These are phyloP conservation scores for Rallus limicola DNA, from an alignment of 2,113 vertebrate species.

Conservation along the genomic window DNA sequence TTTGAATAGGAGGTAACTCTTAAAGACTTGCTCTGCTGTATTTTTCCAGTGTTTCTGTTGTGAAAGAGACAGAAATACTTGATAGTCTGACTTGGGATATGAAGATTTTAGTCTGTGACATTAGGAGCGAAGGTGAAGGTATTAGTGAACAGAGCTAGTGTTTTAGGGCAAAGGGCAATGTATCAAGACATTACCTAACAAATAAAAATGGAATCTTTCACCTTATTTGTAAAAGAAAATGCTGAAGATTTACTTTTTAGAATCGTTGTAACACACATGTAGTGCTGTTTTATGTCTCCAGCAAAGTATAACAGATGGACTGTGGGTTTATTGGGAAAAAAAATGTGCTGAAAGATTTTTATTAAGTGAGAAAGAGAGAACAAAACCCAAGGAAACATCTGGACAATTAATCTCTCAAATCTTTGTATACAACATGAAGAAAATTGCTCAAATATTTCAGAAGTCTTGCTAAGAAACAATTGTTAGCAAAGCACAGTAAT, in stretches of 20 bases:
- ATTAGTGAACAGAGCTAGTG: conserved; percentile 32
- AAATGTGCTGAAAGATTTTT: conserved; percentile 81
- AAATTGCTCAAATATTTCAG: conserved; percentile 53
- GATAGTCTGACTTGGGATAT: background rate
- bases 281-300: conserved; percentile 64
- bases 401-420: conserved; percentile 82
- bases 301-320: conserved; percentile 82
- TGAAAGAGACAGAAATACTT: background rate
- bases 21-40: background rate
- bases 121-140: conserved; percentile 39
- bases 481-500: conserved; percentile 55
- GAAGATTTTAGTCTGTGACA: background rate
- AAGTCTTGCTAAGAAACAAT: conserved; percentile 27
- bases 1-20: background rate
- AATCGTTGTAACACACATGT: conserved; percentile 41
- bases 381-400: conserved; percentile 88
- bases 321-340: conserved; percentile 43
- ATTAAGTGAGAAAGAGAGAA: conserved; percentile 86
- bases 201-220: conserved; percentile 58
- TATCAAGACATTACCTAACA: conserved; percentile 45
- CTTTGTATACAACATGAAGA: conserved; percentile 50
- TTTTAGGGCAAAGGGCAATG: conserved; percentile 9
- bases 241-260: conserved; percentile 50
- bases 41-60: background rate
- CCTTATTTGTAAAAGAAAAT: conserved; percentile 56